Conservation (phyloP, 2,888 invertebrate species). For the Ophion ellenae region DNA sequence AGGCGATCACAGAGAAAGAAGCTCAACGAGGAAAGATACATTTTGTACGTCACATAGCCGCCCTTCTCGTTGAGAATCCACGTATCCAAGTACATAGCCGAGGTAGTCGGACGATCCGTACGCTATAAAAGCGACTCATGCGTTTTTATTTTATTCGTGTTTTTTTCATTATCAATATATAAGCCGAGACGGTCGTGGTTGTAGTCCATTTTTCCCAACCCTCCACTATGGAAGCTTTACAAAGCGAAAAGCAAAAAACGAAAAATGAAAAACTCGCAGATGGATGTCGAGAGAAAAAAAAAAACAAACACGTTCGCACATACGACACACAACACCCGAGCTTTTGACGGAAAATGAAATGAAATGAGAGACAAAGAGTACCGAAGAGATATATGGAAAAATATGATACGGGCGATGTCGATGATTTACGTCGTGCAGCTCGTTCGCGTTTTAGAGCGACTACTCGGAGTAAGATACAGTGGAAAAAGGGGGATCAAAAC, state of each 20-base stretch:
- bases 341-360: slow-evolving; percentile 48
- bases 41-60: slow-evolving; percentile 12
- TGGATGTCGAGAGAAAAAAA: slow-evolving; percentile 29
- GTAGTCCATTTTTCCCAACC: slow-evolving; percentile 41
- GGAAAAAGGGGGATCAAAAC: neutral
- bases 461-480: slow-evolving; percentile 24
- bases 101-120: slow-evolving; percentile 50
- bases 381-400: slow-evolving; percentile 1
- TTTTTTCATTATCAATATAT: slow-evolving; percentile 17
- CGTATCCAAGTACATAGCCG: slow-evolving; percentile 12
- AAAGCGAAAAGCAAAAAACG: neutral
- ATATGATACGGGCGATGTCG: slow-evolving; percentile 62
- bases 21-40: slow-evolving; percentile 52
- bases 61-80: slow-evolving; percentile 45
- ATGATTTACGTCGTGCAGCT: slow-evolving; percentile 66
- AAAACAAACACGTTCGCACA: slow-evolving; percentile 56
- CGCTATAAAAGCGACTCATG: slow-evolving; percentile 36
- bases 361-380: slow-evolving; percentile 4
- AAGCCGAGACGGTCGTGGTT: slow-evolving; percentile 64
- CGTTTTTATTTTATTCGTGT: slow-evolving; percentile 37
- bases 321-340: slow-evolving; percentile 56
- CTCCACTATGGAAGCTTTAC: slow-evolving; percentile 42
- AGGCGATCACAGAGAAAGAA: slow-evolving; percentile 23
- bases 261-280: slow-evolving; percentile 30
- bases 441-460: slow-evolving; percentile 53